Evolutionary conservation across 2,797 vertebrate species (phyloP), one percentile per base, ranked within the genome.

Genomic region (Heteromormyrus szaboi): DNA sequence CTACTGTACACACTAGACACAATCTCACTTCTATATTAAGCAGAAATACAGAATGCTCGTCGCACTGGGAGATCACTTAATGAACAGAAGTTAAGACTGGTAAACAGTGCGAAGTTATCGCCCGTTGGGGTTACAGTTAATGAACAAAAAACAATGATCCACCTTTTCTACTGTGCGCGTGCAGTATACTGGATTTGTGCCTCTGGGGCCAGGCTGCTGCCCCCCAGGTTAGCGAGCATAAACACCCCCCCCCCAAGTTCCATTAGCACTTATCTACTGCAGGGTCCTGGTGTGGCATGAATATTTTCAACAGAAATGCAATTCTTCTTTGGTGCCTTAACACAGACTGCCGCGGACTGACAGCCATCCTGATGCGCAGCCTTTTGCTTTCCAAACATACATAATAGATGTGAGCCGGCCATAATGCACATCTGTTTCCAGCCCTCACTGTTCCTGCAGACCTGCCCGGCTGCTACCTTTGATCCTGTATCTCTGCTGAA

Each of bases 291-390:
- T 81, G 41, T n/a, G 41, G 19, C 41, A 46, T 46, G 50, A 53
- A 85, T 48, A 85, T 89, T 90, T 86, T 72, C 88, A 89, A 90
- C 54, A 89, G 89, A 89, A 90, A 89, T 88, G 68, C 84, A 37
- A 83, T 85, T 91, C 84, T 90, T 85, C 89, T 91, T 33, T 88
- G 89, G 65, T 89, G 59, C 25, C 25, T 53, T 53, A 53, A 53
- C 84, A 29, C 48, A 53, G 48, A 50, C 25, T 88, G 85, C 83
- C 44, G 54, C 41, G 50, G 79, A 85, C 29, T 65, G 56, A 44
- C 25, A 48, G 14, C 44, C 25, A 65, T 56, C 83, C 48, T 46
- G 88, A 88, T 88, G n/a, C 1, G 44, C 41, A 44, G 22, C 22
- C 25, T 17, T 44, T 88, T 65, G 37, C 29, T 85, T 85, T 37